Percentiles rank a stretch among this genome's conserved stretches.
phyloP scores from a whole-genome alignment of 2,113 vertebrate species.

The Phalacrocorax brasilianus region DNA sequence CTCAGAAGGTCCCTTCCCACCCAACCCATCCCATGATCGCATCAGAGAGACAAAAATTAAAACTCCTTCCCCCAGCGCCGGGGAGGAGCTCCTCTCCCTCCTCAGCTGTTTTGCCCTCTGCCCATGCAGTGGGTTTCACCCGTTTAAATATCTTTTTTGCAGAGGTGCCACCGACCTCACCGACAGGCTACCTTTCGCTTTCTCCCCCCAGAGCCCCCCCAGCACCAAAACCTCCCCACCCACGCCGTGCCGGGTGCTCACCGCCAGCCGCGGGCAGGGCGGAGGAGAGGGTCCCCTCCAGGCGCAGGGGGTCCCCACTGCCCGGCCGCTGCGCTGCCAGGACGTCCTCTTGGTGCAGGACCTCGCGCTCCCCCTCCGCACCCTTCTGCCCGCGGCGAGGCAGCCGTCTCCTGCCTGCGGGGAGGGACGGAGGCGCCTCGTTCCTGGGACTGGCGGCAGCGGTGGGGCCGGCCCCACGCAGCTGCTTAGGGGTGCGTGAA shows the following conservation, averaged over 20 bases:
- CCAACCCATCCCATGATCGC: neutral
- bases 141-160: neutral
- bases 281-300: neutral
- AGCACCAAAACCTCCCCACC: neutral
- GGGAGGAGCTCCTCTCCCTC: neutral
- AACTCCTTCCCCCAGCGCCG: rapidly evolving
- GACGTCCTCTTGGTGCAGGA: constrained; percentile 72
- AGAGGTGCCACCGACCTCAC: neutral
- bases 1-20: neutral
- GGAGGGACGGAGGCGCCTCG: neutral
- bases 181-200: too few relatives aligned
- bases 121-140: neutral
- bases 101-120: neutral
- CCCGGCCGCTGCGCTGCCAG: neutral
- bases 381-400: neutral
- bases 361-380: constrained; percentile 69
- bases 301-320: neutral
- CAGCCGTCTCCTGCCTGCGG: neutral
- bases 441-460: neutral
- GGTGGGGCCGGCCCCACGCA: neutral
- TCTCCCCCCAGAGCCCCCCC: neutral
- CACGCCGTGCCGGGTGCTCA: rapidly evolving
- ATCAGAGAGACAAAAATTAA: neutral
- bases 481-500: rapidly evolving
- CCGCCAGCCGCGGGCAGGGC: rapidly evolving